Base-by-base conservation (phyloP, 2,888 invertebrate species). In the Ormyrus pomaceus region DNA sequence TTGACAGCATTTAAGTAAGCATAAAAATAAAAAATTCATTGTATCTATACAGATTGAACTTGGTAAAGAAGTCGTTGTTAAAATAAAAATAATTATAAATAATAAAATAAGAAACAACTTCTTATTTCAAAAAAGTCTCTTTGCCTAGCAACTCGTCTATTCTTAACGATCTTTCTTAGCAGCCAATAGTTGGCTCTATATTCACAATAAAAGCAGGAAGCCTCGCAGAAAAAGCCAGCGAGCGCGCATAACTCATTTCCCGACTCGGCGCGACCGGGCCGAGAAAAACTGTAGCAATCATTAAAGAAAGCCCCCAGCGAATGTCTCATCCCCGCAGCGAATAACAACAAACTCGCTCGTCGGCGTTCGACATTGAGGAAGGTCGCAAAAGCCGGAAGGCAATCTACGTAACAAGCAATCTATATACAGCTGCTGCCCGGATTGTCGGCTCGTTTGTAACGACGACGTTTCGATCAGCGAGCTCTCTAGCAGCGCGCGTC, bases 401-500 rank as follows among this genome's bases (percentile, higher is more conserved):
- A 64, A 77, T 73, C 50, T 6, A 9, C 34, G 85, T 86, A 87
- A 87, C 87, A 84, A 85, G 86, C 87, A 87, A 88, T 88, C 85
- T 88, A 86, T 88, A 87, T 88, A 88, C 88, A 80, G 83, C 82
- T 11, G 5, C 53, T 11, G 5, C 50, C 56, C 48, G 46, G 64
- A 73, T 73, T 48, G 62, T 73, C 73, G 66, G 65, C 88, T 88
- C 87, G 87, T 88, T 89, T 88, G 88, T 88, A 89, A 89, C 86
- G 87, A 88, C 87, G 86, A 89, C 87, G 85, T 88, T 75, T 87
- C 88, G 88, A 89, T 89, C 88, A 88, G 85, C n/a, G 51, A 53
- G 68, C 68, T 5, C 34, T 13, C 48, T 45, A 10, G 48, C 11
- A 48, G 46, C 56, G 45, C 51, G 53, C 45, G 45, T 34, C 46